phyloP scores from a whole-genome alignment of 2,888 invertebrate genomes.

The Tupiocoris notatus region DNA sequence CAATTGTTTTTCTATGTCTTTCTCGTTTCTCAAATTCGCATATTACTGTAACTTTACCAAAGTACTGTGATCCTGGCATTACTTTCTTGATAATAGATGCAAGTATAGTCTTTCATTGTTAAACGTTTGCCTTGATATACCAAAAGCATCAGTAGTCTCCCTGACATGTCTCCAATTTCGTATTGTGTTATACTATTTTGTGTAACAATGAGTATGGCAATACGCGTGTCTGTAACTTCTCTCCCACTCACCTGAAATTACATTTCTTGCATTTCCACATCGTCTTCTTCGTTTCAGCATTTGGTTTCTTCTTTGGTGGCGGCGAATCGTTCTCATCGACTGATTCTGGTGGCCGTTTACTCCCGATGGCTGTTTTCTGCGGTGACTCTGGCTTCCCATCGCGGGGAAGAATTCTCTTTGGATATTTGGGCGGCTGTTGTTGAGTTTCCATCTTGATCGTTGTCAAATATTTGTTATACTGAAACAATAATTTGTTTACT shows the following conservation, averaged over 20 bases:
- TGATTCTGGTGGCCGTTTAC: slow-evolving; percentile 42
- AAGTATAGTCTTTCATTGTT: no score
- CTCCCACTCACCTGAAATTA: slow-evolving; percentile 71
- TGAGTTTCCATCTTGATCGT: slow-evolving; percentile 57
- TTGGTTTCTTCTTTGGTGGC: slow-evolving; percentile 45
- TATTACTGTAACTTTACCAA: no score
- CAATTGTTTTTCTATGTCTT: no score
- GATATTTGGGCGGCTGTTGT: slow-evolving; percentile 32
- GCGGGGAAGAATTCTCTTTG: slow-evolving; percentile 36
- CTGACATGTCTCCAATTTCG: no score
- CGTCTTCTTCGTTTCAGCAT: slow-evolving; percentile 66
- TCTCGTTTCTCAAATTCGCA: no score
- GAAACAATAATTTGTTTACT: slow-evolving; percentile 8
- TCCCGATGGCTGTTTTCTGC: slow-evolving; percentile 41
- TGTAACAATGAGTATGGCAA: no score
- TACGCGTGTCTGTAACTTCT: no score
- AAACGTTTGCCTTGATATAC: no score
- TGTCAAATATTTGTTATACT: slow-evolving; percentile 81
- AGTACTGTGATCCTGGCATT: no score
- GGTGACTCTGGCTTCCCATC: slow-evolving; percentile 17
- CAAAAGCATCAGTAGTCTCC: no score
- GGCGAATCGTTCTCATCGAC: slow-evolving; percentile 43
- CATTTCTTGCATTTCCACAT: slow-evolving; percentile 90
- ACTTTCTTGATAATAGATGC: no score
- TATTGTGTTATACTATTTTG: no score